Evolutionary conservation across 2,113 vertebrate species (phyloP).

Genomic region (Crypturellus undulatus): DNA sequence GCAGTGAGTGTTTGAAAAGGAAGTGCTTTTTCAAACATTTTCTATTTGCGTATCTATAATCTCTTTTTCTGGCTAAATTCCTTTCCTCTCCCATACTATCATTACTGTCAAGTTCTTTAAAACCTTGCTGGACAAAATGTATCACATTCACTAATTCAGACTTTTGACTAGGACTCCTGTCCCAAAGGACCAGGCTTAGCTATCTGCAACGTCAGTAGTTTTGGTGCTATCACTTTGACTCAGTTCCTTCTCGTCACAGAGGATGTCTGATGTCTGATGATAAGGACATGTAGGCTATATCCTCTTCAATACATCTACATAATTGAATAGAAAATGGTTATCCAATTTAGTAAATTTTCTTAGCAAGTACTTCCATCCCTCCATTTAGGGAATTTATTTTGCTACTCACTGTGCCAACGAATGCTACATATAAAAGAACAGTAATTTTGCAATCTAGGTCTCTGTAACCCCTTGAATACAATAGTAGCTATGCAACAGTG

Average conservation of each 20-base stretch:
- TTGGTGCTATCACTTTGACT: background rate
- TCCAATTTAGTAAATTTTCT: background rate
- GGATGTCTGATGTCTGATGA: background rate
- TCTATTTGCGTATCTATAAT: background rate
- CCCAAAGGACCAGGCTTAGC: background rate
- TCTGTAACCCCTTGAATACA: background rate
- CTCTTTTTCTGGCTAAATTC: background rate
- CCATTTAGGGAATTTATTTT: background rate
- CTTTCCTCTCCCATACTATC: background rate
- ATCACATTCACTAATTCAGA: background rate
- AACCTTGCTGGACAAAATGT: background rate
- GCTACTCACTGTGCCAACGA: background rate
- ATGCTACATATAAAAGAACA: background rate
- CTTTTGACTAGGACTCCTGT: background rate
- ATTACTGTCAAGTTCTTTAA: background rate
- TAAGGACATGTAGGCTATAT: background rate
- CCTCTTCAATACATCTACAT: background rate
- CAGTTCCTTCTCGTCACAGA: background rate
- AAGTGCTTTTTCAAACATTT: background rate
- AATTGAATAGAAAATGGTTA: background rate
- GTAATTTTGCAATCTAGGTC: background rate
- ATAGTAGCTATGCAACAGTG: background rate
- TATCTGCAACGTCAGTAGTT: background rate
- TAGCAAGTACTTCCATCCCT: background rate
- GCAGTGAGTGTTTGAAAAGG: background rate